Base-by-base conservation (phyloP, 2,113 vertebrate genomes). In the Cinclus cinclus region DNA sequence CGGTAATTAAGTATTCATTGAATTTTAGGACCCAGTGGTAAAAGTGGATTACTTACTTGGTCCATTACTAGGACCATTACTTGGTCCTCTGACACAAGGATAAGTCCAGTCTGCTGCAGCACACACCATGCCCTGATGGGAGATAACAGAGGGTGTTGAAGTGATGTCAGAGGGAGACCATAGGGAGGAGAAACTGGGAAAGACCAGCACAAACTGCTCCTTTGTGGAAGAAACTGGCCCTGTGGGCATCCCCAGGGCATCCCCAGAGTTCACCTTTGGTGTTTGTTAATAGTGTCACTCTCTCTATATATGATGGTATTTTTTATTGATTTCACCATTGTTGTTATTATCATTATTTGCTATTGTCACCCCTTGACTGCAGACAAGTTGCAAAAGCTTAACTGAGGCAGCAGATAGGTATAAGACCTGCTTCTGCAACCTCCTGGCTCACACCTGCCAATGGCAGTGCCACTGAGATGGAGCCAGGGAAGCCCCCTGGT, bases 381-480 rank as follows among this genome's bases (percentile, higher is more conserved):
- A 59, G 75, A 35, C 13, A 15, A 1, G 25, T 23, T 39, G 30
- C 30, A 59, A 33, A 59, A 52, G 30, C 44, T 30, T 21, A 33
- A 39, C 2, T 59, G 35, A 79, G 62, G 62, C 65, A 90, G 39
- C 31, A 30, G 63, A 64, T 1, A 13, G 15, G 27, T 37, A 3
- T 4, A 13, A 7, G 39, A 33, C 31, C 11, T 60, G 6, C 42
- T 83, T 37, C 67, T 76, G 49, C 81, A 81, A 42, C 8, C 31
- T 59, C 33, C 33, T 0, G 0, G 14, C 33, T 76, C 15, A 19
- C 3, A 9, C 18, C 23, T 84, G 53, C 63, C 3, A 1, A 7
- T 33, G 2, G 6, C 35, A 31, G 39, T 23, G 60, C 41, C 15
- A 4, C 11, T 35, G 21, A 27, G 27, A 52, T 52, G 63, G 75